Conservation (phyloP, 2,888 invertebrate species). For the Epiblema foenella region DNA sequence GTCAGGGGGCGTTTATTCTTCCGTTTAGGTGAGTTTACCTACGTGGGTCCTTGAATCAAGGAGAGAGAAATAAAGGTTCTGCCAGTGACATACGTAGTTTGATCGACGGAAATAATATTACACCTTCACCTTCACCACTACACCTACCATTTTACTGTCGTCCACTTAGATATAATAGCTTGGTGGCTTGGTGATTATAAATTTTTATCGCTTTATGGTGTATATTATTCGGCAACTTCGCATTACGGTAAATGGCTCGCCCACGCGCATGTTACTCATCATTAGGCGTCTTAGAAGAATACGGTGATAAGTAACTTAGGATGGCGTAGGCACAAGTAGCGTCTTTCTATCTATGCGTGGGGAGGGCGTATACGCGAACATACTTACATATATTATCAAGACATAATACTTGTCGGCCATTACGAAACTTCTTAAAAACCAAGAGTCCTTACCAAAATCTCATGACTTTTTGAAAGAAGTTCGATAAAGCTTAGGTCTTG, state of each 20-base stretch:
- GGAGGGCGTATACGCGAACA: neutral
- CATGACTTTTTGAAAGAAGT: too few species aligned
- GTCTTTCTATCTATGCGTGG: neutral
- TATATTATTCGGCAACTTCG: constrained; percentile 14
- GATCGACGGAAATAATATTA: neutral
- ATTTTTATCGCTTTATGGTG: too few species aligned
- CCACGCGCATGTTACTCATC: constrained; percentile 7
- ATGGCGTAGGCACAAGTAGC: neutral
- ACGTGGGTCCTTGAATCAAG: neutral
- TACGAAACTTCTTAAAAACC: too few species aligned
- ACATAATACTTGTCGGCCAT: too few species aligned
- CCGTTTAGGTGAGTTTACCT: neutral
- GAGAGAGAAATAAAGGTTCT: neutral
- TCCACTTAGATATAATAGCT: too few species aligned
- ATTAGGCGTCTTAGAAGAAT: constrained; percentile 8
- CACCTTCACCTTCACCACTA: too few species aligned
- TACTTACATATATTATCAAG: neutral
- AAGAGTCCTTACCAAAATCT: too few species aligned
- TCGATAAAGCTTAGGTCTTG: neutral
- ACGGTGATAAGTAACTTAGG: neutral
- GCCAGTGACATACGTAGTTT: neutral
- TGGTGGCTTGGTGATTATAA: too few species aligned
- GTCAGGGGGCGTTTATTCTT: constrained; percentile 1
- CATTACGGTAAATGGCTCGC: constrained; percentile 23
- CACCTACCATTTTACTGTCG: too few species aligned